A percentile compares a stretch with the other conserved stretches of the same genome.
Evolutionary conservation across 1,140 invertebrate species (phyloP).

Genomic region (Drosophila setifemur): DNA sequence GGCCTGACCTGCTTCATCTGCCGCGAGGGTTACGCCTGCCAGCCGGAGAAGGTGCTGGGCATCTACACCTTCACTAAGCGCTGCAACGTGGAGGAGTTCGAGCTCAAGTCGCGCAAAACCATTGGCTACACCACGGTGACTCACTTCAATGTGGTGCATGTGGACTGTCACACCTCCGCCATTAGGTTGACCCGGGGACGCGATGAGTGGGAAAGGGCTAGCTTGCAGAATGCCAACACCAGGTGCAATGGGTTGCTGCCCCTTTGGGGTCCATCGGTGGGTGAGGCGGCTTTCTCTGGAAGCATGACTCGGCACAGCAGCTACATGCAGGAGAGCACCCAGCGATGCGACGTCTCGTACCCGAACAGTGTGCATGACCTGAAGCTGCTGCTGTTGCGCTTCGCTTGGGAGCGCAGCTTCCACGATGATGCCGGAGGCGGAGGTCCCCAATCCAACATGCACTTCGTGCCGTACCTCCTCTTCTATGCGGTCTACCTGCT

Average conservation of each 20-base stretch:
- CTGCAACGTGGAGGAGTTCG: conserved; percentile 96
- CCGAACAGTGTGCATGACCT: conserved; percentile 95
- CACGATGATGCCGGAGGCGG: conserved; percentile 98
- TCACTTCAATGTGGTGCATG: conserved; percentile 99
- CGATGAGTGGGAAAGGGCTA: conserved; percentile 99
- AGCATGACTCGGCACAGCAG: conserved; percentile 95
- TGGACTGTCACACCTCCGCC: conserved; percentile 98
- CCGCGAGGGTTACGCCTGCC: conserved; percentile 98
- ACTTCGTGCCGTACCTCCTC: conserved; percentile 96
- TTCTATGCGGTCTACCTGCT: conserved; percentile 96
- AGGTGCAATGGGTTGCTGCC: conserved; percentile 98
- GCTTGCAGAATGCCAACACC: conserved; percentile 98
- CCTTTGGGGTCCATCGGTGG: conserved; percentile 97
- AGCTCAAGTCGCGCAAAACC: conserved; percentile 92
- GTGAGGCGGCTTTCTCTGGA: conserved; percentile 96
- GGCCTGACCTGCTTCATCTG: conserved; percentile 99
- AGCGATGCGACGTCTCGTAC: conserved; percentile 94
- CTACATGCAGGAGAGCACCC: conserved; percentile 93
- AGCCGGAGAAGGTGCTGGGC: conserved; percentile 95
- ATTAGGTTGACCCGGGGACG: conserved; percentile 89
- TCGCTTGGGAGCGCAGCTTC: conserved; percentile 97
- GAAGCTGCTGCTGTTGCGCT: conserved; percentile 94
- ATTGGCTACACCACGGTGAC: conserved; percentile 96
- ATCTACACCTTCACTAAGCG: conserved; percentile 99
- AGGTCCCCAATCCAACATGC: conserved; percentile 98